These are phyloP conservation scores for Eudemis profundana DNA, from an alignment of 2,888 invertebrate species.

Conservation along the genomic window DNA sequence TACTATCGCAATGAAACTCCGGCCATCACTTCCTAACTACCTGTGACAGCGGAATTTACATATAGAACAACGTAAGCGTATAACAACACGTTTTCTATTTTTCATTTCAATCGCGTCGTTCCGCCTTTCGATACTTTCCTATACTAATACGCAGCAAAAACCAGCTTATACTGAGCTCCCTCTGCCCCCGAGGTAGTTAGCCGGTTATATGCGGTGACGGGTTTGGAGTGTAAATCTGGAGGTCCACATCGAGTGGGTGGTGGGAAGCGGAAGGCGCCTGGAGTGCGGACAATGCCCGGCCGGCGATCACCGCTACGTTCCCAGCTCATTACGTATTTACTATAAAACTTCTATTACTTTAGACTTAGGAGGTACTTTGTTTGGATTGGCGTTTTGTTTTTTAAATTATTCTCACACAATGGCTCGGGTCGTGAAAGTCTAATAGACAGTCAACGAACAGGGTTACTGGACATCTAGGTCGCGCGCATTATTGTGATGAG, in stretches of 20 bases:
- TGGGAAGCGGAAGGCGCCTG: slow-evolving; percentile 75
- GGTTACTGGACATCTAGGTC: slow-evolving; percentile 44
- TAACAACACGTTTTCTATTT: slow-evolving; percentile 76
- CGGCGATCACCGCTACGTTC: slow-evolving; percentile 76
- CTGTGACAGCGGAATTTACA: slow-evolving; percentile 66
- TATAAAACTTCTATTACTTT: slow-evolving; percentile 71
- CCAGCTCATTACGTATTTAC: slow-evolving; percentile 81
- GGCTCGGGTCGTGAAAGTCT: slow-evolving; percentile 46
- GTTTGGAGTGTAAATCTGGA: slow-evolving; percentile 59
- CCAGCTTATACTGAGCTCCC: slow-evolving; percentile 60
- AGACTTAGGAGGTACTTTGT: slow-evolving; percentile 58
- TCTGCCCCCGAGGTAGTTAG: slow-evolving; percentile 54
- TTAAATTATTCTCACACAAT: slow-evolving; percentile 48
- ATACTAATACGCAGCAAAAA: slow-evolving; percentile 65
- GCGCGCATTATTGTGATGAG: slow-evolving; percentile 33
- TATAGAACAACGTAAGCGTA: slow-evolving; percentile 60
- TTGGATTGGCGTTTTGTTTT: slow-evolving; percentile 52
- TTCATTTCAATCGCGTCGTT: slow-evolving; percentile 81
- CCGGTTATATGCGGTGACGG: slow-evolving; percentile 58
- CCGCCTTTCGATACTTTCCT: slow-evolving; percentile 83
- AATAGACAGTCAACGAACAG: slow-evolving; percentile 37
- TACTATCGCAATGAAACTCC: slow-evolving; percentile 42
- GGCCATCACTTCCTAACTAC: slow-evolving; percentile 48
- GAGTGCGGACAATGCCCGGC: slow-evolving; percentile 78
- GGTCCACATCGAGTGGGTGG: slow-evolving; percentile 66